phyloP scores from a whole-genome alignment of 2,797 vertebrate genomes.

The Melanotaenia parkinsoni region DNA sequence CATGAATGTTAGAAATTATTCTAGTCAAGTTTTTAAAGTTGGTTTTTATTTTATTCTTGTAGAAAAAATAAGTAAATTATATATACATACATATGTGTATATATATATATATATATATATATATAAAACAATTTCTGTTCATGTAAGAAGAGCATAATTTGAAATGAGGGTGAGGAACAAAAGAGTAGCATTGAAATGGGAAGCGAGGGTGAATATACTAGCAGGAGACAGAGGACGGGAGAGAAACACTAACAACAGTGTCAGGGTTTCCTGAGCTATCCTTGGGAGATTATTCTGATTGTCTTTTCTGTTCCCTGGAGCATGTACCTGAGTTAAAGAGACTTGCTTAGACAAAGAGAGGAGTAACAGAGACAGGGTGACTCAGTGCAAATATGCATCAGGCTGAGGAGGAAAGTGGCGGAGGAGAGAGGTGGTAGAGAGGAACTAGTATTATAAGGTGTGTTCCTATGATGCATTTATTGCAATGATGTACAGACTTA shows the following conservation, averaged over 20 bases:
- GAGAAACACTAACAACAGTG: conserved; percentile 32
- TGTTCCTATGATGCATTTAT: conserved; percentile 23
- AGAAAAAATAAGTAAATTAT: too few relatives aligned
- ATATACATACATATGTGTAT: background rate
- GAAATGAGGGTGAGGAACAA: background rate
- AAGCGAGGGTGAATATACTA: background rate
- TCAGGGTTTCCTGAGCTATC: conserved; percentile 42
- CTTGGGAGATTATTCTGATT: conserved; percentile 64
- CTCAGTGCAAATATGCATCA: conserved; percentile 70
- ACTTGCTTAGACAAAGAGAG: conserved; percentile 69
- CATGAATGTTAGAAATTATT: background rate
- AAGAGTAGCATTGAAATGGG: background rate
- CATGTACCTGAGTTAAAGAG: conserved; percentile 70
- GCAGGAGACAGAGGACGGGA: background rate
- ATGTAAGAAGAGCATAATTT: background rate
- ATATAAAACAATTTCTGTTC: background rate
- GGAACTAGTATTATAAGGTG: conserved; percentile 19
- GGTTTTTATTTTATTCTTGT: background rate
- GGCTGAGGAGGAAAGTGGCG: conserved; percentile 27
- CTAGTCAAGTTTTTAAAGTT: background rate
- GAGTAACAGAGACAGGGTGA: conserved; percentile 52
- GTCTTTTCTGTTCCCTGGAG: conserved; percentile 70
- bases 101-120: background rate
- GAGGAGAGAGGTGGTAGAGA: conserved; percentile 14
- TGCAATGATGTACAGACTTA: conserved; percentile 14